Evolutionary conservation across 2,797 vertebrate genomes (phyloP).

Genomic region (Synanceia verrucosa): DNA sequence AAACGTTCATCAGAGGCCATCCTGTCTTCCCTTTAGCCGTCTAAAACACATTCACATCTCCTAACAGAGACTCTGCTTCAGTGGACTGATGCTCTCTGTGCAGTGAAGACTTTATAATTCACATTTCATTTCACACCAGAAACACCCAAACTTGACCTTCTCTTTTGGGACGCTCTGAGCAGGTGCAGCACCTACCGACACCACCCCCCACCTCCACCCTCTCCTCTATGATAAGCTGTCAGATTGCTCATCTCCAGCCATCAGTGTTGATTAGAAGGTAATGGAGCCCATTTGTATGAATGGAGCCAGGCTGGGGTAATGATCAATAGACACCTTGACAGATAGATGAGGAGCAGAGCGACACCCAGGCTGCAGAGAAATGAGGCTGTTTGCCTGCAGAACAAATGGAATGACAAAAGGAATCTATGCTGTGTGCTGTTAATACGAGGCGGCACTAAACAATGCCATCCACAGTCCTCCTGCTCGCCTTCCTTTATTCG

Average conservation of each 20-base stretch:
- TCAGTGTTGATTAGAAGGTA: conserved; percentile 82
- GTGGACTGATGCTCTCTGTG: not conserved
- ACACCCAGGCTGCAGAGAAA: conserved; percentile 62
- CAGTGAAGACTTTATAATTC: conserved; percentile 5
- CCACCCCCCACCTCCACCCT: conserved; percentile 33
- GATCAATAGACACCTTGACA: conserved; percentile 83
- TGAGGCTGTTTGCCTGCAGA: conserved; percentile 79
- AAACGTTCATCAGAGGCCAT: not conserved
- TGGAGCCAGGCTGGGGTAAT: conserved; percentile 74
- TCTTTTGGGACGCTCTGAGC: conserved; percentile 39
- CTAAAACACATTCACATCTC: no score
- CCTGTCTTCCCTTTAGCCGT: no score
- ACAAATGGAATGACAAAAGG: conserved; percentile 83
- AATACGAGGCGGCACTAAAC: conserved; percentile 80
- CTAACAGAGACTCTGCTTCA: conserved; percentile 4
- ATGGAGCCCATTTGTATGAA: conserved; percentile 84
- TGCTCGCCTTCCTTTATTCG: conserved; percentile 49
- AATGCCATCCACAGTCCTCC: conserved; percentile 68
- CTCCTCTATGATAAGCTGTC: conserved; percentile 78
- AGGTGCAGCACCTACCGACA: conserved; percentile 51
- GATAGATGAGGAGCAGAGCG: conserved; percentile 71
- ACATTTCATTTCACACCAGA: no score
- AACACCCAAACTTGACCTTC: conserved; percentile 47
- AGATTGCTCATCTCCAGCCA: conserved; percentile 78
- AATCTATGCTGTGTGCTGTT: conserved; percentile 76